These are phyloP conservation scores for Myiagra hebetior DNA, from an alignment of 2,113 vertebrate species.

Conservation along the genomic window DNA sequence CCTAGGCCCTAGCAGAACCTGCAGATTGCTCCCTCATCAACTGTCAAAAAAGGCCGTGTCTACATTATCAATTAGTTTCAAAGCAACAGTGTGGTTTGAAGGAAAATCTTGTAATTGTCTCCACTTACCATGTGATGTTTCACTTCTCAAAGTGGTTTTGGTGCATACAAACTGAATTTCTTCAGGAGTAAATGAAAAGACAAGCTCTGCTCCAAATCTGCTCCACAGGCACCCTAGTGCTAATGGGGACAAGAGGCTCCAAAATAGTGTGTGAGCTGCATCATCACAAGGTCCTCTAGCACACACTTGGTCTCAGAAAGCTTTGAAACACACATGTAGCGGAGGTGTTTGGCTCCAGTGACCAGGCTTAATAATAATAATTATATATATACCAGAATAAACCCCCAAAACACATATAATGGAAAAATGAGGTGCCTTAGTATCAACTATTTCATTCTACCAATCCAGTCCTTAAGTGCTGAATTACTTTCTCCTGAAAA, in stretches of 20 bases:
- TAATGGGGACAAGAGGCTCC: conserved; percentile 13
- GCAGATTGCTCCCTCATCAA: not conserved
- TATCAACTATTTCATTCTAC: not conserved
- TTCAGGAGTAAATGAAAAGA: conserved; percentile 13
- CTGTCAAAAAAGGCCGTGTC: not conserved
- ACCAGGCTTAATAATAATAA: not conserved
- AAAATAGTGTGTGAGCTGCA: not conserved
- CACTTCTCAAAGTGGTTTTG: not conserved
- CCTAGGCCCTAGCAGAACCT: not conserved
- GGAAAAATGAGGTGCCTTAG: not conserved
- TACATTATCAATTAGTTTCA: not conserved
- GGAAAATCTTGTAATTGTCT: conserved; percentile 21
- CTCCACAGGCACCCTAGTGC: not conserved
- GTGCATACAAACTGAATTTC: not conserved
- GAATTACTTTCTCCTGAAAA: not conserved
- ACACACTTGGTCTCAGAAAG: conserved; percentile 3
- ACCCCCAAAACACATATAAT: not conserved
- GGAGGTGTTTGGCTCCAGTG: not conserved
- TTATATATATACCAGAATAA: not conserved
- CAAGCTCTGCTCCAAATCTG: not conserved
- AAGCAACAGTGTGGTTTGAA: not conserved
- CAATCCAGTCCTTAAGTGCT: not conserved
- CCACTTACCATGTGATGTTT: not conserved
- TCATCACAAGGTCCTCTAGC: not conserved
- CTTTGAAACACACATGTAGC: not conserved